Conservation (phyloP, 2,113 vertebrate species). For the Jacana jacana region DNA sequence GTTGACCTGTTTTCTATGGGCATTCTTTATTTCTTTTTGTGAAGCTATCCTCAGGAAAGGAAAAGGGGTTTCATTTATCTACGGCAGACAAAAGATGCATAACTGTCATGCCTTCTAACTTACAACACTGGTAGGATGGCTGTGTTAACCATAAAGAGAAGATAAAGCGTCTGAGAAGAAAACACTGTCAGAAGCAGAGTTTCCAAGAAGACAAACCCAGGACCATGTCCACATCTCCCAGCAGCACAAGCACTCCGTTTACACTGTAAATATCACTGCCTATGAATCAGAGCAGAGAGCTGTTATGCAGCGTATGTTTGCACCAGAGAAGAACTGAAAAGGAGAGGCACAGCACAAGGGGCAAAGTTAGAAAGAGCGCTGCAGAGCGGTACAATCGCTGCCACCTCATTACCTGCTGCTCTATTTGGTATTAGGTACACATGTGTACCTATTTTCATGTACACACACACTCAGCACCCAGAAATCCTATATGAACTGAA, state of each 20-base stretch:
- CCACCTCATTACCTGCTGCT: neutral
- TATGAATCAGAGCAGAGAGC: neutral
- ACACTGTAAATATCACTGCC: neutral
- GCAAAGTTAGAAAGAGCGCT: neutral
- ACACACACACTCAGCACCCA: neutral
- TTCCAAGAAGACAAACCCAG: neutral
- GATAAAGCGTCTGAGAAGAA: neutral
- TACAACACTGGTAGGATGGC: neutral
- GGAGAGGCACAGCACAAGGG: neutral
- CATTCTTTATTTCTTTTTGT: neutral
- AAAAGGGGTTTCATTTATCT: neutral
- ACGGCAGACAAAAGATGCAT: neutral
- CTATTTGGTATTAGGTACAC: rapidly evolving
- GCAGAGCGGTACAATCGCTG: neutral
- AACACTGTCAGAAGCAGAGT: neutral
- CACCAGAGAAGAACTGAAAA: neutral
- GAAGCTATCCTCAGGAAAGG: neutral
- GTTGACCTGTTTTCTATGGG: neutral
- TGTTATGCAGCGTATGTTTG: neutral
- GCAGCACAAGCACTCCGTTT: neutral
- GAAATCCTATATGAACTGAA: neutral
- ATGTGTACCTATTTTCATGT: rapidly evolving
- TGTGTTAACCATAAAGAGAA: neutral
- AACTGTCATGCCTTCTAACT: neutral
- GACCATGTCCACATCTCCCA: neutral